phyloP scores from a whole-genome alignment of 2,113 vertebrate genomes.

The Leptocoma aspasia region DNA sequence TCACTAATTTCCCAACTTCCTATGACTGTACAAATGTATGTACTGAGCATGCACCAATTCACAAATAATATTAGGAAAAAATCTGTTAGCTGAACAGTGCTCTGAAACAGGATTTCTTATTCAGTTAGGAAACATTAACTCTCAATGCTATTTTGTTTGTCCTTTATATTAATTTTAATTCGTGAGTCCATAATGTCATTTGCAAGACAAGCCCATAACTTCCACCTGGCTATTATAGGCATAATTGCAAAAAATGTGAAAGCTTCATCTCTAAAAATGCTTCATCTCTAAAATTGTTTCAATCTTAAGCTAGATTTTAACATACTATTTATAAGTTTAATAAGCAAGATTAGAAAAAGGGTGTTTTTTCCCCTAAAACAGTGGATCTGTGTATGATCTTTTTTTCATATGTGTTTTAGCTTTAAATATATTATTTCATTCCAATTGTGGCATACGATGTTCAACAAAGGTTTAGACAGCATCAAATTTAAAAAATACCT shows the following conservation, averaged over 20 bases:
- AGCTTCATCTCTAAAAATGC: neutral
- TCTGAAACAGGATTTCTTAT: constrained; percentile 5
- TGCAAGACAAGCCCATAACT: constrained; percentile 11
- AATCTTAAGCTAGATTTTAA: neutral
- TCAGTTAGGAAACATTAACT: constrained; percentile 44
- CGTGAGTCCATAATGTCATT: neutral
- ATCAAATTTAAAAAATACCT: neutral
- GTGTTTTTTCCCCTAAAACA: neutral
- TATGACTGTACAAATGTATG: neutral
- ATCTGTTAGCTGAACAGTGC: neutral
- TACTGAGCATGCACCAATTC: neutral
- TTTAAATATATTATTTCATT: neutral
- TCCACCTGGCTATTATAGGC: neutral
- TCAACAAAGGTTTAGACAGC: neutral
- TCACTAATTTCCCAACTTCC: neutral
- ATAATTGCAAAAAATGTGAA: neutral
- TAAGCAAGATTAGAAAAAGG: neutral
- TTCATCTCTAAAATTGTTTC: constrained; percentile 2
- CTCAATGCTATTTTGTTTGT: constrained; percentile 30
- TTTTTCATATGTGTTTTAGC: neutral
- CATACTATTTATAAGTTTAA: neutral
- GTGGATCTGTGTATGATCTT: neutral
- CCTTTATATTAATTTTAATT: constrained; percentile 56
- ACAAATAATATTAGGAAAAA: neutral
- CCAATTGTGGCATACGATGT: neutral